Base-by-base conservation (phyloP, 2,797 vertebrate species). In the Diplodus puntazzo region DNA sequence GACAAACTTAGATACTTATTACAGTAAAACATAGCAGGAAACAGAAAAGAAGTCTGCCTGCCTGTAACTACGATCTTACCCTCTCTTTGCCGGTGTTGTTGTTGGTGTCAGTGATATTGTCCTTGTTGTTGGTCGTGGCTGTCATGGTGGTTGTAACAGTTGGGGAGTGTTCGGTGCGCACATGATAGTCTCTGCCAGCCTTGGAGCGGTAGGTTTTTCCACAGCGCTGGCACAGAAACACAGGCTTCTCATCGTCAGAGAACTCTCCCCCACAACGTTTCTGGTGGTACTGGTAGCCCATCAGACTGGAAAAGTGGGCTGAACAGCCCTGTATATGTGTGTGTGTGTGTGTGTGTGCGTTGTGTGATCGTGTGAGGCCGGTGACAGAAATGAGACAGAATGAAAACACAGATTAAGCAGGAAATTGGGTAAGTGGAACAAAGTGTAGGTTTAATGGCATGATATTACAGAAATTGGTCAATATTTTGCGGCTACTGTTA, bases 241-340 rank as follows among this genome's bases (percentile, higher is more conserved):
- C 87, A 1, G 97, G 96, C 88, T 96, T 97, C 87, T 97, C 97
- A 0, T 95, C 91, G 73, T 97, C 97, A 0, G 96, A 93, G 10
- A 95, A 94, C 55, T 97, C 96, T 86, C 96, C 95, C 75, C 98
- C 97, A 30, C 98, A 98, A 73, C 97, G 97, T 86, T 97, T 97
- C 93, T 97, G 96, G 94, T 99, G 98, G 92, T 98, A 99, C 94
- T 99, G 98, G 94, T 98, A 99, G 69, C 98, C 97, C 97, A 98
- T 98, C 80, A 99, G 95, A 89, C 97, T 99, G 91, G 97, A 96
- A 94, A 99, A 99, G 81, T 98, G 96, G 18, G 97, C 97, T 80
- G 96, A 89, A 10, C 98, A 99, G 52, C 97, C 97, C 97, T 99
- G 78, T 67, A 45, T 9, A 0, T 3, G 55, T 30, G 50, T 69